Conservation (phyloP, 2,797 vertebrate genomes). For the Melanotaenia maccullochi region DNA sequence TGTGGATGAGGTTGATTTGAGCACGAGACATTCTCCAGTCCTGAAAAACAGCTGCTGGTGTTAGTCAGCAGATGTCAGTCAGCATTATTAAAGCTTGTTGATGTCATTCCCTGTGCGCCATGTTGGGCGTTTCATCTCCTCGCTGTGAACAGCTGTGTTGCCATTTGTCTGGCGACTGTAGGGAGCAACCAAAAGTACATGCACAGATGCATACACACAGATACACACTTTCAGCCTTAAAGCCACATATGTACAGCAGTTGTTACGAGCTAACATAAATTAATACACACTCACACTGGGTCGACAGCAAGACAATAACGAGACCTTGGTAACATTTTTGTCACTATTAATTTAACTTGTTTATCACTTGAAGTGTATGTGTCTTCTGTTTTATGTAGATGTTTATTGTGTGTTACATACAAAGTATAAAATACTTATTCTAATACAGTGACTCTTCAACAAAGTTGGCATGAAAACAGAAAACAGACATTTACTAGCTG, state of each 20-base stretch:
- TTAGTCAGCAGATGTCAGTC: conserved; percentile 37
- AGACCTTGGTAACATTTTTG: neutral
- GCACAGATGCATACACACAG: conserved; percentile 14
- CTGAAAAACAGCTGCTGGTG: neutral
- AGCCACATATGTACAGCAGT: neutral
- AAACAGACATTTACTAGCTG: neutral
- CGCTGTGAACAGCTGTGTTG: conserved; percentile 59
- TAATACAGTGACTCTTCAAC: neutral
- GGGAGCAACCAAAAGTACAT: conserved; percentile 26
- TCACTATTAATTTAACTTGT: neutral
- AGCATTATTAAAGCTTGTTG: conserved; percentile 45
- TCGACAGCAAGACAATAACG: neutral
- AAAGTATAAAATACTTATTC: neutral
- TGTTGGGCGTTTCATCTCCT: conserved; percentile 42
- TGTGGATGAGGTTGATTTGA: conserved; percentile 4
- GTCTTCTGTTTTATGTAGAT: neutral
- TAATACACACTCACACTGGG: neutral
- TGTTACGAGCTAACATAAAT: neutral
- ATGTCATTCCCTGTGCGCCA: conserved; percentile 36
- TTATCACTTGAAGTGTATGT: neutral
- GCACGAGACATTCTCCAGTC: neutral
- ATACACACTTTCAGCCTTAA: neutral
- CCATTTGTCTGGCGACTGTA: conserved; percentile 48
- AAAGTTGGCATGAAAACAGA: neutral
- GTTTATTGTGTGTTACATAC: neutral